phyloP scores from a whole-genome alignment of 2,113 vertebrate species.

The Irena cyanogastra region DNA sequence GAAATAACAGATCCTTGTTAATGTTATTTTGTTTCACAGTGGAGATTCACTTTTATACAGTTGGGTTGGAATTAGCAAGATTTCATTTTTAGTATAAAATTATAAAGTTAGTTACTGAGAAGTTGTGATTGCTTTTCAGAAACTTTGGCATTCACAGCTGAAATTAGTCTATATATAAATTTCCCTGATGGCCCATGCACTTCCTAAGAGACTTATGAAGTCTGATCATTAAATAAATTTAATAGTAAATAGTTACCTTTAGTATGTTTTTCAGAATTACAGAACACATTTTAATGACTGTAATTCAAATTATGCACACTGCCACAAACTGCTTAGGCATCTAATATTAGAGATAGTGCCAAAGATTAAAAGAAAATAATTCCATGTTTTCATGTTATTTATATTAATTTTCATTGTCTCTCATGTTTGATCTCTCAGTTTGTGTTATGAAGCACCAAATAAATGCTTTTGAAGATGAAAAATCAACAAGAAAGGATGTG shows the following conservation, averaged over 20 bases:
- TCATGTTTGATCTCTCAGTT: conserved; percentile 62
- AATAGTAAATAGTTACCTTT: neutral
- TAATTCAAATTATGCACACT: neutral
- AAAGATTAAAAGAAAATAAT: conserved; percentile 23
- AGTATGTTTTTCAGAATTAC: neutral
- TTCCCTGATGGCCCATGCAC: neutral
- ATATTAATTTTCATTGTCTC: conserved; percentile 31
- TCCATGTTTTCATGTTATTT: conserved; percentile 20
- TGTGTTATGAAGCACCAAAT: neutral
- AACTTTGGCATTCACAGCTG: neutral
- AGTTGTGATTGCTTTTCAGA: neutral
- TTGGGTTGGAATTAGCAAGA: neutral
- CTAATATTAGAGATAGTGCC: neutral
- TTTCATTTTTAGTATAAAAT: neutral
- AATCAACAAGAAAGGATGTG: neutral
- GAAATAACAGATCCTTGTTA: neutral
- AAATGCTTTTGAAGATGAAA: conserved; percentile 43
- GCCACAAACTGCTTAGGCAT: neutral
- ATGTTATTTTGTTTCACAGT: neutral
- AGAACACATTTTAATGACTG: neutral
- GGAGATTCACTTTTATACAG: neutral
- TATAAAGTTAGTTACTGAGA: neutral
- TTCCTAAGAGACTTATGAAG: neutral
- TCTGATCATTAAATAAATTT: neutral
- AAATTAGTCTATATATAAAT: neutral